Conservation (phyloP, 2,797 vertebrate species). For the Apodemus agrarius region DNA sequence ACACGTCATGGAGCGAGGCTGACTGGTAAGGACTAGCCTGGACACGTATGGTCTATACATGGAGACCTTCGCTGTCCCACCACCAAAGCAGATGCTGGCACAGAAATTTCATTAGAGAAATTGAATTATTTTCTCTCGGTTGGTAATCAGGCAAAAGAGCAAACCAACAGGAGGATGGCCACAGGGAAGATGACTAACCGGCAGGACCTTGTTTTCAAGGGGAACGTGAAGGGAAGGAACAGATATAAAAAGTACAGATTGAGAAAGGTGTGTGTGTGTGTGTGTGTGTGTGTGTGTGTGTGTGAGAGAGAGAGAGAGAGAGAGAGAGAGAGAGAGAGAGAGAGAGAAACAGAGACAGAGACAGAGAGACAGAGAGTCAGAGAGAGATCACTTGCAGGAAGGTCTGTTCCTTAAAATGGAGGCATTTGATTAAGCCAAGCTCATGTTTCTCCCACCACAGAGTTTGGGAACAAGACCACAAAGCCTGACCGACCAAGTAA, state of each 20-base stretch:
- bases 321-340: background rate
- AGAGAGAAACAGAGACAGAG: background rate
- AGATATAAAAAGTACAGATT: background rate
- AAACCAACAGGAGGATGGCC: slow-evolving; percentile 48
- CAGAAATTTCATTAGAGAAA: slow-evolving; percentile 74
- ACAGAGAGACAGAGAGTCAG: background rate
- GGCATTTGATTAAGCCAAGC: slow-evolving; percentile 60
- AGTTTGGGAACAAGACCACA: slow-evolving; percentile 71
- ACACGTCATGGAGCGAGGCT: background rate
- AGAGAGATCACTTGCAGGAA: background rate
- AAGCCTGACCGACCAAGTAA: slow-evolving; percentile 62
- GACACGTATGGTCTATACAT: slow-evolving; percentile 42
- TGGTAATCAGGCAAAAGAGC: slow-evolving; percentile 70
- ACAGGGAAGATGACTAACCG: background rate
- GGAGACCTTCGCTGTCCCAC: slow-evolving; percentile 46
- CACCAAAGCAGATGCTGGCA: slow-evolving; percentile 61
- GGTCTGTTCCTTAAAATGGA: slow-evolving; percentile 59
- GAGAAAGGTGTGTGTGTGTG: background rate
- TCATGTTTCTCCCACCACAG: slow-evolving; percentile 64
- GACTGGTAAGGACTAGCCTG: background rate
- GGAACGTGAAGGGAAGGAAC: background rate
- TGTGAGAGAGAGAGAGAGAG: background rate
- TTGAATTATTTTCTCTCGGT: slow-evolving; percentile 50
- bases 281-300: too few relatives aligned
- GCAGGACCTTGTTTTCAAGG: background rate